Percentiles rank a stretch among this genome's conserved stretches.
Evolutionary conservation across 2,113 vertebrate genomes (phyloP).

Genomic region (Tinamus guttatus): DNA sequence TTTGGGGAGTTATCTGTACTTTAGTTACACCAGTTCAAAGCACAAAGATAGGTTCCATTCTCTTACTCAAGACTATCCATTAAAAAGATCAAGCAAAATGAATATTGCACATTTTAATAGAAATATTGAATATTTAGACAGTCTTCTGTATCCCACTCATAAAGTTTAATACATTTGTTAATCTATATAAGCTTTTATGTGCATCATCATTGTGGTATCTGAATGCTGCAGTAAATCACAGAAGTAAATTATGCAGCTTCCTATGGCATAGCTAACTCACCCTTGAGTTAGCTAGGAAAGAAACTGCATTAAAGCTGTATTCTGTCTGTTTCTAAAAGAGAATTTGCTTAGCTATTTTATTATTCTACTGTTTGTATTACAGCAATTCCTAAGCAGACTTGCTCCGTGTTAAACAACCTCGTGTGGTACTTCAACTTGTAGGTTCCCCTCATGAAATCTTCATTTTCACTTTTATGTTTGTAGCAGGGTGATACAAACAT

Average conservation of each 20-base stretch:
- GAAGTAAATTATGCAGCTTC: neutral
- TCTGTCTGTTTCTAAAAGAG: neutral
- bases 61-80: neutral
- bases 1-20: neutral
- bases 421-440: neutral
- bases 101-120: neutral
- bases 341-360: neutral
- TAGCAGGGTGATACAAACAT: neutral
- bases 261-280: neutral
- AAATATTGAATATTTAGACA: neutral
- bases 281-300: neutral
- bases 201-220: neutral
- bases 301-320: neutral
- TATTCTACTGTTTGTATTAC: neutral
- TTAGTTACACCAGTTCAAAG: slow-evolving; percentile 15
- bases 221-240: slow-evolving; percentile 19
- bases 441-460: neutral
- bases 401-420: neutral
- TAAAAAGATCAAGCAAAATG: slow-evolving; percentile 18
- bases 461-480: neutral
- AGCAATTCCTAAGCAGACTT: neutral
- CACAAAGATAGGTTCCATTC: neutral
- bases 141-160: neutral
- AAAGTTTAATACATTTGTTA: slow-evolving; percentile 18
- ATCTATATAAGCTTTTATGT: neutral